These are phyloP conservation scores for Aquatica leii DNA, from an alignment of 2,888 invertebrate species.

Conservation along the genomic window DNA sequence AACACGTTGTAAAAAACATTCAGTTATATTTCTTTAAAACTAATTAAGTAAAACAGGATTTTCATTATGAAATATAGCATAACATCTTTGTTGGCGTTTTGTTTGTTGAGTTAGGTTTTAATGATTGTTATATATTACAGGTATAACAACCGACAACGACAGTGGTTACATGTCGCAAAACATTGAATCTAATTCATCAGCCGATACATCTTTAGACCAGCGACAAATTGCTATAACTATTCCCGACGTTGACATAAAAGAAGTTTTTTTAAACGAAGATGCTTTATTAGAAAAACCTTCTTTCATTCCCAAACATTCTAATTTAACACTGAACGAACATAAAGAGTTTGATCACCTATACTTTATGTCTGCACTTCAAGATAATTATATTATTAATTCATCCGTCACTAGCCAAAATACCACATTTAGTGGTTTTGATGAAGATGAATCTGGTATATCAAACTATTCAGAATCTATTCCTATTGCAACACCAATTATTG, in stretches of 20 bases:
- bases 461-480: conserved; percentile 42
- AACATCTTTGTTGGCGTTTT: too few relatives aligned
- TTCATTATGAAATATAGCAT: too few relatives aligned
- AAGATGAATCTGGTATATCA: conserved; percentile 38
- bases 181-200: conserved; percentile 52
- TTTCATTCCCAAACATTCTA: conserved; percentile 23
- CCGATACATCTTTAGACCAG: conserved; percentile 35
- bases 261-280: conserved; percentile 54
- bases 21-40: too few relatives aligned
- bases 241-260: conserved; percentile 32
- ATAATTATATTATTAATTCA: conserved; percentile 39
- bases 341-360: conserved; percentile 38
- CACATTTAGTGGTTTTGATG: conserved; percentile 45
- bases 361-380: conserved; percentile 36
- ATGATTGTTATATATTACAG: conserved; percentile 1
- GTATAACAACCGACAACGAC: conserved; percentile 52
- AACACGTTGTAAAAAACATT: too few relatives aligned
- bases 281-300: conserved; percentile 55
- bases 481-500: conserved; percentile 30
- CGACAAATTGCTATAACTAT: conserved; percentile 29
- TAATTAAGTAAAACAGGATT: too few relatives aligned
- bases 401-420: conserved; percentile 40
- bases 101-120: neutral
- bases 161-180: conserved; percentile 58
- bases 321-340: conserved; percentile 27